These are phyloP conservation scores for Drosophila sulfurigaster DNA, from an alignment of 1,140 invertebrate species.

Conservation along the genomic window DNA sequence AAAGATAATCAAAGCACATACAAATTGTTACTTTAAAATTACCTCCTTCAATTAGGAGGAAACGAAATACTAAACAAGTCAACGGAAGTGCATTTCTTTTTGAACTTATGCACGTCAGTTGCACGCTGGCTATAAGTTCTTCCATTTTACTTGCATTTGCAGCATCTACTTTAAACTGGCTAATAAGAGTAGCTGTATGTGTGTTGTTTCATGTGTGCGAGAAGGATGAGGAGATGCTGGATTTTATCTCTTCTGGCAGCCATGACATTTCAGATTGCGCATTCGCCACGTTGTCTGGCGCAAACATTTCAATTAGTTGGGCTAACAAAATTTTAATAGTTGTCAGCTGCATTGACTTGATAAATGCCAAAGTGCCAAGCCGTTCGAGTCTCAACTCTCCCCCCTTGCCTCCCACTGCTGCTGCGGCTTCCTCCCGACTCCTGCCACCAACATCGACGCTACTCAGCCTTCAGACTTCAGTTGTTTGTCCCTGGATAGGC, in stretches of 20 bases:
- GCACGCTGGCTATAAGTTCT: not conserved
- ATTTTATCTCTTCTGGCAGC: constrained; percentile 29
- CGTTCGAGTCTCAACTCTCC: not conserved
- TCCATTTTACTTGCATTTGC: not conserved
- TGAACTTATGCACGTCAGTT: too few relatives aligned
- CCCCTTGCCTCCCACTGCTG: too few relatives aligned
- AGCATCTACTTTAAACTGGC: constrained; percentile 1
- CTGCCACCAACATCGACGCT: not conserved
- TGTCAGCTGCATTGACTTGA: constrained; percentile 67
- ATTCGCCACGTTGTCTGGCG: constrained; percentile 44
- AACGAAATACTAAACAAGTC: too few relatives aligned
- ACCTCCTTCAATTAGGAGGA: not conserved
- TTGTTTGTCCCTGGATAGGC: constrained; percentile 21
- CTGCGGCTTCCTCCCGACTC: not conserved
- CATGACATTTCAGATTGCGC: constrained; percentile 56
- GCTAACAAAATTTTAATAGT: constrained; percentile 68
- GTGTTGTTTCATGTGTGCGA: not conserved
- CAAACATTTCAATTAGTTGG: constrained; percentile 75
- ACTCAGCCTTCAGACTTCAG: constrained; percentile 25
- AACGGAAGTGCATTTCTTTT: too few relatives aligned
- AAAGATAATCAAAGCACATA: not conserved
- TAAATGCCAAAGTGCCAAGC: constrained; percentile 70
- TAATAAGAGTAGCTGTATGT: constrained; percentile 9
- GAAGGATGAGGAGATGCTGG: not conserved
- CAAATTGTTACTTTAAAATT: not conserved